These are phyloP conservation scores for Drosophila subquinaria DNA, from an alignment of 2,888 invertebrate species.

Conservation along the genomic window DNA sequence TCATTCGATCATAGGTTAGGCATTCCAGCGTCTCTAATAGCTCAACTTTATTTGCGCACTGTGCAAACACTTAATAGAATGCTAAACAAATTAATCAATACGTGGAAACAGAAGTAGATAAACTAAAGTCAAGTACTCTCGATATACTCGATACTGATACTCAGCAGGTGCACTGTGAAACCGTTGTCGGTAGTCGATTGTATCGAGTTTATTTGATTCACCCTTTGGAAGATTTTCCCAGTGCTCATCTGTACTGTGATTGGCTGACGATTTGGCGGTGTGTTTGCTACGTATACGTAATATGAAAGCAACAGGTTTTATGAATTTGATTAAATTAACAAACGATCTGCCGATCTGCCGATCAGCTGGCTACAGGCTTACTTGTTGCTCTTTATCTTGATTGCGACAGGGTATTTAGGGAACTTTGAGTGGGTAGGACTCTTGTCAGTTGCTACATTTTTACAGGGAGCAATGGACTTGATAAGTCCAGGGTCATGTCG, in stretches of 20 bases:
- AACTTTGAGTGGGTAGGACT: background rate
- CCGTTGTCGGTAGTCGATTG: background rate
- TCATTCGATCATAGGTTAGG: constrained; percentile 1
- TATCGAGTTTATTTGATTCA: constrained; percentile 16
- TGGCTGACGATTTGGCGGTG: constrained; percentile 63
- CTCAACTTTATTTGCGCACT: constrained; percentile 1
- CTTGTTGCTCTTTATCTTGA: constrained; percentile 4
- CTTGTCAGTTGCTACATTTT: background rate
- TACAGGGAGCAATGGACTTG: background rate
- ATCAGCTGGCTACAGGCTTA: constrained; percentile 1
- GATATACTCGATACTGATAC: background rate
- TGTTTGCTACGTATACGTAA: constrained; percentile 64
- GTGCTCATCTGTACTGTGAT: constrained; percentile 37
- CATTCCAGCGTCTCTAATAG: background rate
- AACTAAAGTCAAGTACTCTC: background rate
- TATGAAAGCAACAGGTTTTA: constrained; percentile 16
- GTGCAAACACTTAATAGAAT: background rate
- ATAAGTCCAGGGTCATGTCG: background rate
- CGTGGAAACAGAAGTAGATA: constrained; percentile 25
- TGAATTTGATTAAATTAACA: constrained; percentile 8
- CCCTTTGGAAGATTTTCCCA: constrained; percentile 14
- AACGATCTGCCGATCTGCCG: background rate
- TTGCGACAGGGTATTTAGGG: background rate
- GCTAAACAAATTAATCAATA: constrained; percentile 23
- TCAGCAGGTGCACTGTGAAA: constrained; percentile 27